Base-by-base conservation (phyloP, 2,113 vertebrate genomes). In the Apodemus speciosus region DNA sequence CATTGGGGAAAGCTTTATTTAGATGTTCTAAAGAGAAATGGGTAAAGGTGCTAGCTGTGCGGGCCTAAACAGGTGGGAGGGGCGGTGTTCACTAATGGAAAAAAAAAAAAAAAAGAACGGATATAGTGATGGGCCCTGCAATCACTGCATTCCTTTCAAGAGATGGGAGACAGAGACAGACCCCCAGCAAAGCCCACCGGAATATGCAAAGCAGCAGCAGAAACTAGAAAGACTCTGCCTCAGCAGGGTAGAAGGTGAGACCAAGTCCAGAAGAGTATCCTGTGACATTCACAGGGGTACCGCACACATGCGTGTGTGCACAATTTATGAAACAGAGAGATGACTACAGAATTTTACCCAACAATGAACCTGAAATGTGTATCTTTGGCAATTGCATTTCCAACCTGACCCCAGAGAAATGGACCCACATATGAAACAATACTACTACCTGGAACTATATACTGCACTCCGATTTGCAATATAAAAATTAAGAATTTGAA, bases 361-460 rank as follows among this genome's bases (percentile, higher is more conserved):
- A 18, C 62, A 90, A 51, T 49, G 80, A 94, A 58, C 2, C 14
- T n/a, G 23, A 92, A 96, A 83, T 89, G 40, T 85, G 73, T 58
- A 73, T 56, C 93, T 43, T 18, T 71, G 92, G 53, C 25, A 81
- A 88, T 85, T 95, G 76, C 46, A 91, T 89, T 89, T 89, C 68
- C 60, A 68, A 83, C 49, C 72, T n/a, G 16, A 92, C 85, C 79
- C 76, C 60, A 90, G 20, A 93, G 58, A 92, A 92, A 90, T 35
- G 80, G 88, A 73, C 25, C 38, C 49, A 90, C 71, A 81, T 66
- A 76, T 56, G 35, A 64, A 58, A 94, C 62, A 80, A 92, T 18
- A 80, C 43, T 83, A 73, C n/a, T 83, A 32, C 93, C 16, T 14
- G 40, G 92, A 75, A 92, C 89, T 84, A 49, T 72, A 92, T 35